These are phyloP conservation scores for Nyctereutes procyonoides DNA, from an alignment of 2,113 vertebrate species.

Conservation along the genomic window DNA sequence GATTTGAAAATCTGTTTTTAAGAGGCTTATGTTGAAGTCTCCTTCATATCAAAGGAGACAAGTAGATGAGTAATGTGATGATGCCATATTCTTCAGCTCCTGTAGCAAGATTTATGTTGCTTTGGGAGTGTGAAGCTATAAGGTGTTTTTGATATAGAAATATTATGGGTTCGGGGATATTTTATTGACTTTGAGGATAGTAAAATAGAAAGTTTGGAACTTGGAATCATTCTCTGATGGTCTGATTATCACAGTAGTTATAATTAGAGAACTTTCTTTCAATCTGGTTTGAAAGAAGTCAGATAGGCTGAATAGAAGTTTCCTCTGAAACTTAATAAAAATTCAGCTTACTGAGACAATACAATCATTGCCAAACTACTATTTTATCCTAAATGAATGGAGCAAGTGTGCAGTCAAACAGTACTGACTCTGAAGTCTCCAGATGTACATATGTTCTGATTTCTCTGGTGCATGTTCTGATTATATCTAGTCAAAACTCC, in stretches of 20 bases:
- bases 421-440: slow-evolving; percentile 9
- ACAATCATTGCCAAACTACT: background rate
- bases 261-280: slow-evolving; percentile 39
- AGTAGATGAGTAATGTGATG: background rate
- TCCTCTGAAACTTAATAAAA: slow-evolving; percentile 65
- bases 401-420: slow-evolving; percentile 35
- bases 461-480: slow-evolving; percentile 60
- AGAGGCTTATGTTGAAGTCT: background rate
- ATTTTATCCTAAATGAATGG: slow-evolving; percentile 41
- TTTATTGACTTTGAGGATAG: slow-evolving; percentile 26
- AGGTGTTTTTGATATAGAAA: background rate
- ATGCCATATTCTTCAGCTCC: background rate
- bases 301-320: background rate
- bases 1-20: slow-evolving; percentile 45
- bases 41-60: background rate
- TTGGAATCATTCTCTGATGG: background rate
- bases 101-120: background rate
- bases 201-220: background rate
- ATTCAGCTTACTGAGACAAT: slow-evolving; percentile 16
- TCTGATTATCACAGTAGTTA: background rate
- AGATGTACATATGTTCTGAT: slow-evolving; percentile 32
- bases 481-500: slow-evolving; percentile 64
- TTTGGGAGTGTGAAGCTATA: background rate
- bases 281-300: slow-evolving; percentile 44
- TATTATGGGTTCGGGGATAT: background rate